Base-by-base conservation (phyloP, 1,140 invertebrate species). In the Drusus annulatus region DNA sequence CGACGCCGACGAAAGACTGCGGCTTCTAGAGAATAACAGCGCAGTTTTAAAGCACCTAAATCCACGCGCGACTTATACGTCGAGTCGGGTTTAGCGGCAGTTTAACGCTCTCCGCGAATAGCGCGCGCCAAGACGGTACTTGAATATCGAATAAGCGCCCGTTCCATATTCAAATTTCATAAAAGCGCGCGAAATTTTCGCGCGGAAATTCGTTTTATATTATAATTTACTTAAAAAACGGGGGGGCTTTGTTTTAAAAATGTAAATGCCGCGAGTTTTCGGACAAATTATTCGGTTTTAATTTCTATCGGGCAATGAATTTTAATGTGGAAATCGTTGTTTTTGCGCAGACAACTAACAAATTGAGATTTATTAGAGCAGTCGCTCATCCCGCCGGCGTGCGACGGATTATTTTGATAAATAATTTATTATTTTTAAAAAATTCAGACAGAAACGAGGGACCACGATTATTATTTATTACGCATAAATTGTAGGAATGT, bases 111-210 rank as follows among this genome's bases (percentile, higher is more conserved):
- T 5, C 56, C 19, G 17, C 23, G 56, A 60, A 60, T 60, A 23
- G 17, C 17, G 56, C 19, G 56, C 17, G 56, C 56, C 17, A 60
- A 60, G 56, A 60, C 56, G 56, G 56, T 23, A 13, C 56, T 60
- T 23, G 56, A 60, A 60, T 60, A 60, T 60, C 56, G 56, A 60
- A 60, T 60, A 60, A 60, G 56, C 17, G 56, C 17, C 56, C 23
- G 19, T 60, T 60, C 56, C 56, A 60, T 60, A 60, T 60, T 60
- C 56, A 60, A 60, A 60, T 60, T 60, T 60, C 56, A 60, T 21
- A 45, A 60, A 60, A 60, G 56, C 17, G 56, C 56, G 56, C 17
- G 36, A 13, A 45, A 45, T 45, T 45, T 23, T 60, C 56, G 17
- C 56, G 56, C 56, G 56, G 56, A 60, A 23, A 60, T 60, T 60